These are phyloP conservation scores for Epinephelus fuscoguttatus DNA, from an alignment of 2,113 vertebrate genomes.

Conservation along the genomic window DNA sequence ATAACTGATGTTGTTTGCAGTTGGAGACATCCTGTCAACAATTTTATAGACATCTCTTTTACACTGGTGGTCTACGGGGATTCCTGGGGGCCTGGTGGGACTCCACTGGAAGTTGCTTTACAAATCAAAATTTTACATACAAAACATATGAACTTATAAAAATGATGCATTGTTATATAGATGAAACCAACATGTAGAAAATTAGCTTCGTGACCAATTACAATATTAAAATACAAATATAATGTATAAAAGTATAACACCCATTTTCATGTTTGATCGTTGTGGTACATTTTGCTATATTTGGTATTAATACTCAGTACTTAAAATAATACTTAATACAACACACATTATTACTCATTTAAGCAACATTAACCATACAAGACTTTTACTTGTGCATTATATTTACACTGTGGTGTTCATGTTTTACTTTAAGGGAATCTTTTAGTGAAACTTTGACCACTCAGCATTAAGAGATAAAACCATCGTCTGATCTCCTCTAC, in stretches of 20 bases:
- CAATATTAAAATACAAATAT: background rate
- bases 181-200: background rate
- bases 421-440: background rate
- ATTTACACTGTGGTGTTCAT: background rate
- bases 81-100: too few relatives aligned
- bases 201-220: too few relatives aligned
- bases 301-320: too few relatives aligned
- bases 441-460: background rate
- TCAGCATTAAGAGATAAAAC: background rate
- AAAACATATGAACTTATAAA: background rate
- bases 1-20: too few relatives aligned
- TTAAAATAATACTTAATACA: background rate
- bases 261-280: background rate
- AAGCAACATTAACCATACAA: background rate
- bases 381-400: too few relatives aligned
- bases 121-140: too few relatives aligned
- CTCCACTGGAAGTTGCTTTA: too few relatives aligned
- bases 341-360: background rate
- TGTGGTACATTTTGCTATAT: too few relatives aligned
- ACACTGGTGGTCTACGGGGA: too few relatives aligned
- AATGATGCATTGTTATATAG: background rate
- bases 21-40: too few relatives aligned
- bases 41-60: too few relatives aligned
- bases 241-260: background rate
- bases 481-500: background rate